A percentile compares a stretch with the other conserved stretches of the same genome.
These are phyloP conservation scores for Emesis furor DNA, from an alignment of 2,888 invertebrate genomes.

Conservation along the genomic window DNA sequence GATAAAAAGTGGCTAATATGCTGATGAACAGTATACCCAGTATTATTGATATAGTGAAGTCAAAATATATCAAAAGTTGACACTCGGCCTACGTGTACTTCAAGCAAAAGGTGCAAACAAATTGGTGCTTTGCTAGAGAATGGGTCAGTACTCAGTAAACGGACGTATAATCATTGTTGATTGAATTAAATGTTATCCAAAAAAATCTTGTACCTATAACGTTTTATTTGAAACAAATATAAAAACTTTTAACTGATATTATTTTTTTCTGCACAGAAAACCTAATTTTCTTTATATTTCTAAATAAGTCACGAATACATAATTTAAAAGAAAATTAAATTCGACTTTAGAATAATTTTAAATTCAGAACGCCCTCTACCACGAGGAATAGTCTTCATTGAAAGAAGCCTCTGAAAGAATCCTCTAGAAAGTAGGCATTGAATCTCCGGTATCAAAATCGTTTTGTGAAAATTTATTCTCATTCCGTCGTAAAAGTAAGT, in stretches of 20 bases:
- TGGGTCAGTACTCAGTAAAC: not conserved
- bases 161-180: too few relatives aligned
- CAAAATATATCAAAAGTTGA: too few relatives aligned
- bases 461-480: constrained; percentile 90
- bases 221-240: too few relatives aligned
- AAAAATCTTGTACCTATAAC: too few relatives aligned
- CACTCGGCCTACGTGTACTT: not conserved
- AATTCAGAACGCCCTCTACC: constrained; percentile 90
- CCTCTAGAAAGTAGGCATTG: constrained; percentile 91
- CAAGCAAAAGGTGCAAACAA: not conserved
- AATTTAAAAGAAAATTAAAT: constrained; percentile 65
- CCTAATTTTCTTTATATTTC: constrained; percentile 10
- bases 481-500: constrained; percentile 89
- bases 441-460: constrained; percentile 92
- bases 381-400: constrained; percentile 84
- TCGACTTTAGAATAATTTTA: constrained; percentile 84
- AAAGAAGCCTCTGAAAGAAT: constrained; percentile 92
- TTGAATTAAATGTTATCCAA: too few relatives aligned
- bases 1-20: too few relatives aligned
- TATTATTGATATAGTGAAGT: too few relatives aligned
- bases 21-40: too few relatives aligned
- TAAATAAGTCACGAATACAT: not conserved
- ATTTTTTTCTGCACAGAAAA: not conserved
- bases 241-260: not conserved
- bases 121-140: constrained; percentile 7